Evolutionary conservation across 2,888 invertebrate genomes (phyloP), one percentile per base, ranked within the genome.

Genomic region (Onthophagus sagittarius): DNA sequence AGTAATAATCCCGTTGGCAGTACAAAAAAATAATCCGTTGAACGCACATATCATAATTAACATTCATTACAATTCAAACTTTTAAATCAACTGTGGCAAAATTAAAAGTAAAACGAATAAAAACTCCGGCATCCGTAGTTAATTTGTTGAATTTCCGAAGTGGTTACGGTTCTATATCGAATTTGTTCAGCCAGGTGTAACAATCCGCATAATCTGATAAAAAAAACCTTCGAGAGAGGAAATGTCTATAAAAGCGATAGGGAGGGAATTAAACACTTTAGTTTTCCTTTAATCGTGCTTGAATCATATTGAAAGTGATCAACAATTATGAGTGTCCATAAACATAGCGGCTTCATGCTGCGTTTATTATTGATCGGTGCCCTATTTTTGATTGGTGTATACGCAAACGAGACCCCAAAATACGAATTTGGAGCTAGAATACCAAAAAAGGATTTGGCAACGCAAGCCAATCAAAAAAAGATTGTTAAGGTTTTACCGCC

Each of bases 371-470:
- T 23, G 0, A 15, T 67, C 13, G 23, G 67, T 67, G 67, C 32
- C 31, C 32, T 23, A n/a, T 67, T 67, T 67, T n/a, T 67, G n/a
- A 67, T 13, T 13, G 67, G n/a, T 67, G 13, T 67, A 9, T 15
- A n/a, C 23, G 67, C n/a, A 67, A 32, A 23, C 23, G 23, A 31
- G 11, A 32, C 11, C 9, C 15, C 23, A 9, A 67, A n/a, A 6
- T 67, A 67, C 32, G 67, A 67, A 67, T 67, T 31, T 67, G 67
- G 67, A 31, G 67, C 67, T 3, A 67, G 32, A 32, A 5, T 67
- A n/a, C 67, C 67, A 4, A 67, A 23, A 23, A 32, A 23, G n/a
- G 70, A 70, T 70, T 33, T 73, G 31, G 70, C 67, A 67, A 67
- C 67, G 32, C 31, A 15, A 67, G 11, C 15, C 0, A 67, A 32